Evolutionary conservation across 2,113 vertebrate genomes (phyloP), one percentile per base, ranked within the genome.

Genomic region (Ornithorhynchus anatinus): DNA sequence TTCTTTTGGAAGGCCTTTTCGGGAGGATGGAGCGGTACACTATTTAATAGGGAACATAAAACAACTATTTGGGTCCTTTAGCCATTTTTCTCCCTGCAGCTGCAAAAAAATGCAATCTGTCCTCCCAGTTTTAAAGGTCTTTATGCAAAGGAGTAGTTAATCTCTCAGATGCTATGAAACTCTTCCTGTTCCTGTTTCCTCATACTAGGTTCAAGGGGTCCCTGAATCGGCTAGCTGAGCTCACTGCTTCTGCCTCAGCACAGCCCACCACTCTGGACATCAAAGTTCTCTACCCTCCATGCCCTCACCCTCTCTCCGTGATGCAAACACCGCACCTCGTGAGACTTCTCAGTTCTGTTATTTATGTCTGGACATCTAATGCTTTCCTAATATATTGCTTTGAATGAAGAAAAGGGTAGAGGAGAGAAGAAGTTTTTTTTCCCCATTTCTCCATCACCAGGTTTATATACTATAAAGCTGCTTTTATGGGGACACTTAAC

Each of bases 361-460:
- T 80, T 84, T 84, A 71, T 67, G 81, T 82, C 72, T 22, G 23
- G 72, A 69, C 50, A 84, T 37, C 37, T 67, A 76, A 76, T 33
- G 29, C 42, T 86, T 84, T 84, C 12, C 65, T 76, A 69, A 31
- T 10, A 37, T 20, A 48, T n/a, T n/a, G n/a, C n/a, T n/a, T n/a
- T n/a, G n/a, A n/a, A n/a, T n/a, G n/a, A n/a, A n/a, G n/a, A n/a
- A n/a, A n/a, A n/a, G n/a, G n/a, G n/a, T n/a, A n/a, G n/a, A n/a
- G n/a, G n/a, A 58, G 22, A 57, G 71, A 65, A 64, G 40, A 15
- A 14, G 29, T 5, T 17, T 33, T 61, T 11, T 4, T 2, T n/a
- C 33, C 32, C 54, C 37, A 42, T 77, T 77, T 72, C 75, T 83
- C 56, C 81, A 75, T 69, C 66, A 64, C 62, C 59, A 77, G 59